A percentile compares a stretch with the other conserved stretches of the same genome.
phyloP scores from a whole-genome alignment of 2,797 vertebrate species.

The Chelon auratus region DNA sequence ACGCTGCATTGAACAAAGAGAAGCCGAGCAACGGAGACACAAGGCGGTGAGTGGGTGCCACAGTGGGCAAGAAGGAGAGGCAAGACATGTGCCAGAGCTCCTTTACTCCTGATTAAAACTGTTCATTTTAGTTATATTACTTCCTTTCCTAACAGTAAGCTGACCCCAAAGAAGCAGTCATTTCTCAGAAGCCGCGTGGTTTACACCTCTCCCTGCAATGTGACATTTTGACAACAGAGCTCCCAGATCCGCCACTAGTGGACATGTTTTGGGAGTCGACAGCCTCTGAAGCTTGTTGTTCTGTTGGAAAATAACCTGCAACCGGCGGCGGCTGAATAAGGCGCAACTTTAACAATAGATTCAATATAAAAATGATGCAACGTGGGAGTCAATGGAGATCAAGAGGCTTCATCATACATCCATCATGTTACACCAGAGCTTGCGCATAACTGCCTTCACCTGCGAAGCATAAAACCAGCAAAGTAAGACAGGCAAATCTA shows the following conservation, averaged over 20 bases:
- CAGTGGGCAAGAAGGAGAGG: constrained; percentile 60
- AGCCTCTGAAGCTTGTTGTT: constrained; percentile 15
- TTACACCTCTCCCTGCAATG: constrained; percentile 1
- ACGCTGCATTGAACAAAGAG: constrained; percentile 60
- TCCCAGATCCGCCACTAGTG: constrained; percentile 12
- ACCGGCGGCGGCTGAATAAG: constrained; percentile 5
- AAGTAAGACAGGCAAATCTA: constrained; percentile 1
- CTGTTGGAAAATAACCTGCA: constrained; percentile 20
- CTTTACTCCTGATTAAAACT: constrained; percentile 47
- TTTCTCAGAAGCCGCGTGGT: neutral
- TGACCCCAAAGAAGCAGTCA: neutral
- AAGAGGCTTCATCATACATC: constrained; percentile 24
- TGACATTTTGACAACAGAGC: constrained; percentile 31
- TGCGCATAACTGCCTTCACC: neutral
- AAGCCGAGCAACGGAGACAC: constrained; percentile 43
- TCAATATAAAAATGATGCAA: constrained; percentile 23
- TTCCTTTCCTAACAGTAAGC: constrained; percentile 15
- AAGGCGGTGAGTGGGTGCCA: constrained; percentile 66
- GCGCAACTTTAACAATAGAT: constrained; percentile 25
- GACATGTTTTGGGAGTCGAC: constrained; percentile 26
- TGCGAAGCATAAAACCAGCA: constrained; percentile 2
- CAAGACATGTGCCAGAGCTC: constrained; percentile 45
- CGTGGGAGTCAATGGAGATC: constrained; percentile 22
- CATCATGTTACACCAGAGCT: constrained; percentile 7
- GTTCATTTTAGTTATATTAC: constrained; percentile 11